Evolutionary conservation across 1,140 invertebrate genomes (phyloP), one percentile per base, ranked within the genome.

Genomic region (Pachyrhynchus sulphureomaculatus): DNA sequence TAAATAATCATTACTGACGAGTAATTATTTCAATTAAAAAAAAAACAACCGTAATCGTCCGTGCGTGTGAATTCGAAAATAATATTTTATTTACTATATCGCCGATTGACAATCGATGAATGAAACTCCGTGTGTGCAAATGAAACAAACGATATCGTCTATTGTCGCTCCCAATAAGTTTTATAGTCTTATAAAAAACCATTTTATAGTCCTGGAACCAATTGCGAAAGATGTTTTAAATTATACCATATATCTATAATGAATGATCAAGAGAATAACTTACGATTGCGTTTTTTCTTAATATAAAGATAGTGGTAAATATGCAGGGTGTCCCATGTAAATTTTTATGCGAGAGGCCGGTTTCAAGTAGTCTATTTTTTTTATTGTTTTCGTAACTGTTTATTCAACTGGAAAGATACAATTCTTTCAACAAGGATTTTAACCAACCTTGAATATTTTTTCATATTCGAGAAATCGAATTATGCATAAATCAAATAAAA

Each of bases 51-150:
- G 26, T n/a, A 20, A 18, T 47, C 47, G 23, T 48, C 37, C 29
- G 57, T 36, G 41, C 58, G 52, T 58, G 56, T 58, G 45, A 58
- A 56, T 59, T 54, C 61, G 33, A 37, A 48, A 65, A 53, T 57
- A 62, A 59, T 54, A 67, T 67, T 64, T 69, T 66, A 63, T 72
- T 70, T 68, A 65, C 65, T 72, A 42, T 61, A 69, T 72, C 70
- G 69, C 64, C 62, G 65, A 71, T 63, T 71, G 70, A 72, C 70
- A 72, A 72, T 72, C 70, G 69, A 68, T 62, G 24, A 62, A 45
- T 48, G 56, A 52, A 52, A 62, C 44, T 66, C 15, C 58, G 64
- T 62, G 59, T 62, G 59, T 62, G 54, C 32, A 58, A 53, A 49
- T 42, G 26, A 59, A 37, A 39, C 36, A 59, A 51, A 42, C 33